Evolutionary conservation across 1,140 invertebrate genomes (phyloP).

Genomic region (Onthophagus taurus): DNA sequence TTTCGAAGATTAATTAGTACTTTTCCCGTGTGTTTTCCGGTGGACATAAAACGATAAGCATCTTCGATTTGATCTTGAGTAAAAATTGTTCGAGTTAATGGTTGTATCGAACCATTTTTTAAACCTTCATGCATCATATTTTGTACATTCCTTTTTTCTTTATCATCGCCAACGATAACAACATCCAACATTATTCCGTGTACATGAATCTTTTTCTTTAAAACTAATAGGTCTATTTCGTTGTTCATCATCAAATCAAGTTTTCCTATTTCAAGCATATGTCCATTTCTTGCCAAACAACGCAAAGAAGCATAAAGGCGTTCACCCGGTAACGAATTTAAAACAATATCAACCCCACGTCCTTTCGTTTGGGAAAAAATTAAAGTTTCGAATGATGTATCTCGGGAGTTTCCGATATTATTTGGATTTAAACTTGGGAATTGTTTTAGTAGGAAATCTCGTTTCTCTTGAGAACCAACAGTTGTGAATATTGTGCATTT

Average conservation of each 20-base stretch:
- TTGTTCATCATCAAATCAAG: slow-evolving; percentile 60
- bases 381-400: slow-evolving; percentile 50
- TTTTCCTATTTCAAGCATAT: slow-evolving; percentile 73
- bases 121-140: slow-evolving; percentile 42
- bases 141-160: not conserved
- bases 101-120: slow-evolving; percentile 52
- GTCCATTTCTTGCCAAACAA: slow-evolving; percentile 58
- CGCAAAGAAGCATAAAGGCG: slow-evolving; percentile 65
- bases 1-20: slow-evolving; percentile 57
- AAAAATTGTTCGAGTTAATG: slow-evolving; percentile 51
- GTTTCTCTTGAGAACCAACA: slow-evolving; percentile 60
- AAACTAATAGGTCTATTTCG: slow-evolving; percentile 59
- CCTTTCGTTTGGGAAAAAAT: slow-evolving; percentile 46
- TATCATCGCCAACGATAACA: too few species aligned
- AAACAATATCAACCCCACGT: slow-evolving; percentile 54
- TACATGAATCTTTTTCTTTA: slow-evolving; percentile 75
- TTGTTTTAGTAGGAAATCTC: slow-evolving; percentile 48
- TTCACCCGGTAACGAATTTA: slow-evolving; percentile 58
- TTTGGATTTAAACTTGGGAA: slow-evolving; percentile 25
- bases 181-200: slow-evolving; percentile 77
- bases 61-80: slow-evolving; percentile 49
- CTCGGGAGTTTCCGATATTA: slow-evolving; percentile 52
- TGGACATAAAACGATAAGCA: slow-evolving; percentile 64
- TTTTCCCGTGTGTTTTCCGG: slow-evolving; percentile 85
- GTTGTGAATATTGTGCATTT: slow-evolving; percentile 63